Conservation (phyloP, 2,113 vertebrate genomes). For the Menidia beryllina region DNA sequence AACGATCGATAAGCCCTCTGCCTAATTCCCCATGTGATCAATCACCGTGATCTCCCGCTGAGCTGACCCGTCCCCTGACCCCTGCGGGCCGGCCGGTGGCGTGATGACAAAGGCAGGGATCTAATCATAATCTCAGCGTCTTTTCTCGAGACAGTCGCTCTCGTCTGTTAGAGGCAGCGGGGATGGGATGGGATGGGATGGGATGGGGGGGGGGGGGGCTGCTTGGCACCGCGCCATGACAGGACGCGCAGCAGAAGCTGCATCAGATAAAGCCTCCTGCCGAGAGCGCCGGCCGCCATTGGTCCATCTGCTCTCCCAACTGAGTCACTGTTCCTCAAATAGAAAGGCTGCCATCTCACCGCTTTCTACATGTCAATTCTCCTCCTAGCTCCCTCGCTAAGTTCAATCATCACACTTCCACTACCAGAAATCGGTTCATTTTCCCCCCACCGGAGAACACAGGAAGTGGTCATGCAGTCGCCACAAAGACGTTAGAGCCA, state of each 20-base stretch:
- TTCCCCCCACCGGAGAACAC: neutral
- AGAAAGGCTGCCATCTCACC: slow-evolving; percentile 69
- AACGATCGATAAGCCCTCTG: too few relatives aligned
- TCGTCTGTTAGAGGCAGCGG: slow-evolving; percentile 5
- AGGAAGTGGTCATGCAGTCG: too few relatives aligned
- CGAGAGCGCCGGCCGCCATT: slow-evolving; percentile 63
- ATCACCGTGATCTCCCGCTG: slow-evolving; percentile 37
- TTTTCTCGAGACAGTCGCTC: slow-evolving; percentile 48
- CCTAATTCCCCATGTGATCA: slow-evolving; percentile 54
- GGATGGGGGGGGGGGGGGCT: slow-evolving; percentile 16
- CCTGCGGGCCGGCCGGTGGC: slow-evolving; percentile 4
- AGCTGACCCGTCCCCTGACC: neutral
- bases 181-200: too few relatives aligned
- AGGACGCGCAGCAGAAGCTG: slow-evolving; percentile 66
- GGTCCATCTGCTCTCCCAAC: slow-evolving; percentile 71
- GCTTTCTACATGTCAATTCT: slow-evolving; percentile 42
- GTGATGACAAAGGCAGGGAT: slow-evolving; percentile 1
- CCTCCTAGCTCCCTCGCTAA: slow-evolving; percentile 21
- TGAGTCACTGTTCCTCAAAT: slow-evolving; percentile 70
- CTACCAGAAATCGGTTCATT: slow-evolving; percentile 16
- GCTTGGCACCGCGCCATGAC: slow-evolving; percentile 63
- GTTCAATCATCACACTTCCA: slow-evolving; percentile 20
- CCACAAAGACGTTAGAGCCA: too few relatives aligned
- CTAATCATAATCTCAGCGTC: slow-evolving; percentile 36
- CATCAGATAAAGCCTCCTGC: slow-evolving; percentile 70